These are phyloP conservation scores for Eurystomus gularis DNA, from an alignment of 2,113 vertebrate genomes.

Conservation along the genomic window DNA sequence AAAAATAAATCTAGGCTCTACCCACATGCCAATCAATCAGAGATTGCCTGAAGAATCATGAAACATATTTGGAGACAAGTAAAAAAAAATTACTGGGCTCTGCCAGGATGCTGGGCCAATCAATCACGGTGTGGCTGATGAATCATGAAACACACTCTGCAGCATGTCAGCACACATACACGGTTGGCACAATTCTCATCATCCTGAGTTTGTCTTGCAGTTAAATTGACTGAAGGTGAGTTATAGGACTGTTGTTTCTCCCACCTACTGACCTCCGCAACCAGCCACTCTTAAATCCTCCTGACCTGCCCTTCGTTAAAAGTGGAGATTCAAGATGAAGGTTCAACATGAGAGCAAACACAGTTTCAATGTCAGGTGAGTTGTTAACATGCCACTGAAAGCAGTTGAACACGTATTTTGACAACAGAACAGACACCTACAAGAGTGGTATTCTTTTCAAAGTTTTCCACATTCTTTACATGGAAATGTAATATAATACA, in stretches of 20 bases:
- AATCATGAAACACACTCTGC: constrained; percentile 62
- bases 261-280: constrained; percentile 48
- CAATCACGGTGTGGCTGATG: constrained; percentile 59
- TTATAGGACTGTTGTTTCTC: constrained; percentile 39
- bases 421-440: constrained; percentile 48
- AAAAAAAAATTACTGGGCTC: constrained; percentile 37
- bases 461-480: constrained; percentile 22
- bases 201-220: constrained; percentile 60
- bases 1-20: background rate
- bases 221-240: constrained; percentile 59
- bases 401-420: constrained; percentile 46
- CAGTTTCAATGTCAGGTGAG: background rate
- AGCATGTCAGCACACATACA: constrained; percentile 59
- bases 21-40: constrained; percentile 36
- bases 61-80: constrained; percentile 27
- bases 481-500: background rate
- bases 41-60: constrained; percentile 45
- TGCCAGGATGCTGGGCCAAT: constrained; percentile 52
- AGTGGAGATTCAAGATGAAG: constrained; percentile 6
- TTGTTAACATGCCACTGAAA: constrained; percentile 57
- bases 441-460: background rate
- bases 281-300: constrained; percentile 50
- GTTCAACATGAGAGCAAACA: constrained; percentile 22
- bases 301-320: constrained; percentile 26
- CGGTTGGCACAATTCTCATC: constrained; percentile 49